Percentiles rank a stretch among this genome's conserved stretches.
These are phyloP conservation scores for Drosophila mayri DNA, from an alignment of 1,140 invertebrate species.

Conservation along the genomic window DNA sequence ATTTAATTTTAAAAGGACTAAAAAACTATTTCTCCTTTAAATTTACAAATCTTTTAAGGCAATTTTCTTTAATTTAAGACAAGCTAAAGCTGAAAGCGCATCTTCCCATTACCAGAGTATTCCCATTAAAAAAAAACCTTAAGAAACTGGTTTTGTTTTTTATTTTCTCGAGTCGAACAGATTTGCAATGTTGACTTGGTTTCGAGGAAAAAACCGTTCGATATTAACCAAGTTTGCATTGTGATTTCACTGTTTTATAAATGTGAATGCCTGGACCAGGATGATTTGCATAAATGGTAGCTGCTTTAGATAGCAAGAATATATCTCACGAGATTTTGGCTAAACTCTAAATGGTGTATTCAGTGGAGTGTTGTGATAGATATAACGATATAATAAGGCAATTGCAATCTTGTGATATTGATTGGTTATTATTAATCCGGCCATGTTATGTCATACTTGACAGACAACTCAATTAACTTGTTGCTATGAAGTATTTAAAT, in stretches of 20 bases:
- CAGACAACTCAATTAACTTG: slow-evolving; percentile 7
- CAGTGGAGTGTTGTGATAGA: not conserved
- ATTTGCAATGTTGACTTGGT: slow-evolving; percentile 50
- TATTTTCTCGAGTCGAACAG: slow-evolving; percentile 21
- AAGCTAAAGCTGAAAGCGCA: not conserved
- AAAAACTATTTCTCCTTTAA: not conserved
- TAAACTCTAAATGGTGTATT: not conserved
- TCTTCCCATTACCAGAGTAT: slow-evolving; percentile 27
- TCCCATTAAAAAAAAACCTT: slow-evolving; percentile 12
- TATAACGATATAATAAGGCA: not conserved
- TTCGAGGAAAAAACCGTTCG: slow-evolving; percentile 44
- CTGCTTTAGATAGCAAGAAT: not conserved
- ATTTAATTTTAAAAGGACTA: not conserved
- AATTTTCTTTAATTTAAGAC: not conserved
- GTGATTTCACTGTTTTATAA: slow-evolving; percentile 50
- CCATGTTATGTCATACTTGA: slow-evolving; percentile 8
- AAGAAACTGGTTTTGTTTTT: slow-evolving; percentile 43
- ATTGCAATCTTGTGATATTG: not conserved
- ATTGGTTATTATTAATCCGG: not conserved
- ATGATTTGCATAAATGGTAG: slow-evolving; percentile 29
- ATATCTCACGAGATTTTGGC: not conserved
- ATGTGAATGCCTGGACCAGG: slow-evolving; percentile 12
- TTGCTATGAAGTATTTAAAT: slow-evolving; percentile 2
- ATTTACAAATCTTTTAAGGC: accelerated
- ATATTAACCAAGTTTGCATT: slow-evolving; percentile 34